These are phyloP conservation scores for Hydropotes inermis DNA, from an alignment of 2,113 vertebrate species.

Conservation along the genomic window DNA sequence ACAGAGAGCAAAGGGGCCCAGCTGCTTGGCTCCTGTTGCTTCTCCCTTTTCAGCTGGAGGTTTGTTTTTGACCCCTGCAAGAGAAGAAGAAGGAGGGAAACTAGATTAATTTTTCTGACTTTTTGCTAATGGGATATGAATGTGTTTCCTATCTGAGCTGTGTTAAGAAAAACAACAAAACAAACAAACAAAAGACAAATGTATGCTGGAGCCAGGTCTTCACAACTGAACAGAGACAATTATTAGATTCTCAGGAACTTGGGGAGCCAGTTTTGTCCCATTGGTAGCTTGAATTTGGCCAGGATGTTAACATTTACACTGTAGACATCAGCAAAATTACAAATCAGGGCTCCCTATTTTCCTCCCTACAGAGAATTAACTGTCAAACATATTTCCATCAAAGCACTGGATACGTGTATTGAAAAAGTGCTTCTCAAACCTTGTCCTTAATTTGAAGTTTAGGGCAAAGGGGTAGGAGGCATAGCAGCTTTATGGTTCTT, in stretches of 20 bases:
- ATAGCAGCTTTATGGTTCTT: not conserved
- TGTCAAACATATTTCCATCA: not conserved
- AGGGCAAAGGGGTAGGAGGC: not conserved
- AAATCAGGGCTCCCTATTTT: not conserved
- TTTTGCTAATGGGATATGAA: not conserved
- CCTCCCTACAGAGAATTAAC: not conserved
- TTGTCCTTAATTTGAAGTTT: not conserved
- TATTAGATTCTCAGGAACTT: not conserved
- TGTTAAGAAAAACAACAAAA: not conserved
- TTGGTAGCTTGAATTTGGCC: not conserved
- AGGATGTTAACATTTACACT: not conserved
- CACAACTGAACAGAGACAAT: not conserved
- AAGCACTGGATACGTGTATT: not conserved
- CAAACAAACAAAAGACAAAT: not conserved
- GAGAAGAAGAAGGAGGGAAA: not conserved
- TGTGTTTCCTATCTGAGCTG: not conserved
- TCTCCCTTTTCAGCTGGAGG: not conserved
- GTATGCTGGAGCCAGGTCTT: not conserved
- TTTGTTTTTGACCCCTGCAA: not conserved
- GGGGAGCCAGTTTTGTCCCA: not conserved
- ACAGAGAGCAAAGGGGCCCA: not conserved
- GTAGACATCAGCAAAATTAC: not conserved
- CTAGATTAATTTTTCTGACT: not conserved
- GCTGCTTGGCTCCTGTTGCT: not conserved
- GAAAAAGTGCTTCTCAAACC: not conserved